Evolutionary conservation across 2,113 vertebrate genomes (phyloP).

Genomic region (Stigmatopora nigra): DNA sequence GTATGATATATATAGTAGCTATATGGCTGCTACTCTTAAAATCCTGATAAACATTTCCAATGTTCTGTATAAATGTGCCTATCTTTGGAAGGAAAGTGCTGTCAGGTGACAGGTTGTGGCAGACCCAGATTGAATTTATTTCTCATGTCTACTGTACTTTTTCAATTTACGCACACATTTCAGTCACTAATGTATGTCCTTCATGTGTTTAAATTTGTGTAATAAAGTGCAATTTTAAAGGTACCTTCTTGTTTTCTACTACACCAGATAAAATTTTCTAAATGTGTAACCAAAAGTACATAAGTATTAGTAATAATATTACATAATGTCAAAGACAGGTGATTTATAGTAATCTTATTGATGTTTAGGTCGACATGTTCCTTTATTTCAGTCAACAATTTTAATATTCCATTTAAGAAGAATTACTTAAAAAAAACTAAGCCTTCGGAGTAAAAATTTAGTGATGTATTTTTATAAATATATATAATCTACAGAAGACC

Average conservation of each 20-base stretch:
- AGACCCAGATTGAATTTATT: conserved; percentile 13
- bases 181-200: conserved; percentile 19
- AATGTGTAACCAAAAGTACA: not conserved
- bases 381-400: too few relatives aligned
- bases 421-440: too few relatives aligned
- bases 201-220: conserved; percentile 38
- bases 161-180: conserved; percentile 35
- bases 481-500: too few relatives aligned
- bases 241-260: not conserved
- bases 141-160: conserved; percentile 39
- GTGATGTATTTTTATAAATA: too few relatives aligned
- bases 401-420: too few relatives aligned
- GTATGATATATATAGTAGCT: not conserved
- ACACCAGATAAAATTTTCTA: not conserved
- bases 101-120: not conserved
- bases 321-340: not conserved
- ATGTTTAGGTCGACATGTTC: too few relatives aligned
- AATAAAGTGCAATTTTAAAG: conserved; percentile 45
- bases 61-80: not conserved
- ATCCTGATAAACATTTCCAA: conserved; percentile 20
- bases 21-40: conserved; percentile 5
- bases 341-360: too few relatives aligned
- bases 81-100: not conserved
- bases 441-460: too few relatives aligned
- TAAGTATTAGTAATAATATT: not conserved